These are phyloP conservation scores for Phrynocephalus vlangalii DNA, from an alignment of 2,797 vertebrate genomes.

Conservation along the genomic window DNA sequence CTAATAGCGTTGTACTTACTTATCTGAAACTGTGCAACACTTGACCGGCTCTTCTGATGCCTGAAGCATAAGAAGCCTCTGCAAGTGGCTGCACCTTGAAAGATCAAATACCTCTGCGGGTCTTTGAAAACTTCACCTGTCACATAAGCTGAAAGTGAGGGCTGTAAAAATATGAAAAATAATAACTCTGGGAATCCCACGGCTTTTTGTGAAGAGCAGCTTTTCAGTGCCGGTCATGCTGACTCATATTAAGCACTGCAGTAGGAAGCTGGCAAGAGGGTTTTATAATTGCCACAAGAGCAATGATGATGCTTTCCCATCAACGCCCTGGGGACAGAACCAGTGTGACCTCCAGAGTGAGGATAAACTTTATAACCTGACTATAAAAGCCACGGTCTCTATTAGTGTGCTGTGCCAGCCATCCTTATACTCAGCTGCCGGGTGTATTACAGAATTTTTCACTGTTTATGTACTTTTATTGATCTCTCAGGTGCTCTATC, in stretches of 20 bases:
- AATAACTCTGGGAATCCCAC: background rate
- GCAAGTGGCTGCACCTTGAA: constrained; percentile 8
- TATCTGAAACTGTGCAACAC: background rate
- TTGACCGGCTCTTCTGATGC: constrained; percentile 14
- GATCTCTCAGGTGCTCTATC: background rate
- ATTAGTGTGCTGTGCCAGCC: constrained; percentile 7
- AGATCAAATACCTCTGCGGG: constrained; percentile 25
- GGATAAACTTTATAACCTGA: constrained; percentile 20
- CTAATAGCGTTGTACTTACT: background rate
- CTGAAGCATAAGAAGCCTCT: background rate
- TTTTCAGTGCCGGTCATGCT: constrained; percentile 16
- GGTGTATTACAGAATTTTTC: background rate
- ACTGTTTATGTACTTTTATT: constrained; percentile 8
- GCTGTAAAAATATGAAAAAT: background rate
- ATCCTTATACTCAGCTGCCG: background rate
- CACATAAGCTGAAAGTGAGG: constrained; percentile 11
- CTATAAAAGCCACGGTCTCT: constrained; percentile 8
- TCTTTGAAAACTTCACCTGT: constrained; percentile 24
- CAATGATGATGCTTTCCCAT: background rate
- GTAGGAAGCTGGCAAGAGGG: background rate
- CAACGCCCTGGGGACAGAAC: background rate
- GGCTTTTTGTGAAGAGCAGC: background rate
- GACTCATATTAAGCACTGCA: background rate
- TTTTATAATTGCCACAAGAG: background rate
- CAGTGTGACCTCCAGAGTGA: constrained; percentile 26